Percentiles rank a stretch among this genome's conserved stretches.
These are phyloP conservation scores for Subacronicta megacephala DNA, from an alignment of 2,888 invertebrate genomes.

Conservation along the genomic window DNA sequence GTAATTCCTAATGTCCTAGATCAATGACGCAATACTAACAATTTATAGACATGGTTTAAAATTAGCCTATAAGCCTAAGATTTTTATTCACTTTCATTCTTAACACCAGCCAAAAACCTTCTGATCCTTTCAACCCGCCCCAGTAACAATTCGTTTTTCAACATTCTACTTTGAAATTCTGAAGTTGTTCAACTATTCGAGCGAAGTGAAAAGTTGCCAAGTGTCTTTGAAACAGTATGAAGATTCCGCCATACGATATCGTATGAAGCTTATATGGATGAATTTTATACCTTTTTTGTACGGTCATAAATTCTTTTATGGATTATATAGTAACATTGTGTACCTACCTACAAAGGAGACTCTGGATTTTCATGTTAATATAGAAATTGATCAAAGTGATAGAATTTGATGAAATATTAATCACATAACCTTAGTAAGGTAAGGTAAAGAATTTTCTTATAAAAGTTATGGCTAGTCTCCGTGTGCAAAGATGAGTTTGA, in stretches of 20 bases:
- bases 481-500: no score
- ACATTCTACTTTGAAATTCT: slow-evolving; percentile 64
- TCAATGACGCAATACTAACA: neutral
- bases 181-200: slow-evolving; percentile 63
- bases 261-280: slow-evolving; percentile 38
- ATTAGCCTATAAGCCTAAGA: slow-evolving; percentile 23
- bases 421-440: slow-evolving; percentile 24
- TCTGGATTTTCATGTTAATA: slow-evolving; percentile 41
- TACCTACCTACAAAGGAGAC: slow-evolving; percentile 41
- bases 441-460: slow-evolving; percentile 7
- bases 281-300: slow-evolving; percentile 50
- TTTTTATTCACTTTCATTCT: slow-evolving; percentile 14
- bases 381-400: slow-evolving; percentile 44
- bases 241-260: slow-evolving; percentile 51
- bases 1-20: no score
- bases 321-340: slow-evolving; percentile 44
- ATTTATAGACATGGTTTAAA: slow-evolving; percentile 19
- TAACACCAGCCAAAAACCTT: no score
- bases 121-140: slow-evolving; percentile 11
- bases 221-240: slow-evolving; percentile 46
- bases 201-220: slow-evolving; percentile 64
- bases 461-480: no score
- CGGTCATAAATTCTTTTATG: slow-evolving; percentile 43
- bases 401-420: slow-evolving; percentile 46
- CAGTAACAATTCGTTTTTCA: slow-evolving; percentile 52